These are phyloP conservation scores for Ictidomys tridecemlineatus DNA, from an alignment of 2,113 vertebrate genomes.

Conservation along the genomic window DNA sequence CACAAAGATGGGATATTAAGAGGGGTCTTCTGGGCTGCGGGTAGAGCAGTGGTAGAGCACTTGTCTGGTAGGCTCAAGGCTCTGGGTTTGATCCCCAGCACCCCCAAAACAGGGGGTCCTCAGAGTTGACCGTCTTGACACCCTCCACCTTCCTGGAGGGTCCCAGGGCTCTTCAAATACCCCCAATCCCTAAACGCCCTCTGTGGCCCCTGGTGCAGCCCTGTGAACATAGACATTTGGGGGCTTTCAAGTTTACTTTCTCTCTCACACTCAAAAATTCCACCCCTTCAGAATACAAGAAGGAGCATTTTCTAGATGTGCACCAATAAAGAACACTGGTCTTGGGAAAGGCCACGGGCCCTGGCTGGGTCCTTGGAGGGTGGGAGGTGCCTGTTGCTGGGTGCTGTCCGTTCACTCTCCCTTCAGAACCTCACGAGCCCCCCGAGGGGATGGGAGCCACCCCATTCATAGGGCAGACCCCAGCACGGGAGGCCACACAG, in stretches of 20 bases:
- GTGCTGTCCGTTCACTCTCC: background rate
- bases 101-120: background rate
- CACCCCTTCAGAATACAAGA: background rate
- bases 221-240: background rate
- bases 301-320: fast-evolving
- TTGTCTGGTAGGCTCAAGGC: background rate
- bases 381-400: background rate
- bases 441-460: background rate
- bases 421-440: background rate
- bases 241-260: background rate
- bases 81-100: background rate
- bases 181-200: background rate
- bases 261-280: background rate
- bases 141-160: background rate
- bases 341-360: background rate
- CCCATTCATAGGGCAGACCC: background rate
- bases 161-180: background rate
- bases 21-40: background rate
- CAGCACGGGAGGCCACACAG: background rate
- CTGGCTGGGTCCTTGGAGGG: background rate
- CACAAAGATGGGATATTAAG: background rate
- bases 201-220: background rate
- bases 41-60: fast-evolving
- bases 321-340: fast-evolving
- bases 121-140: background rate